Evolutionary conservation across 92 coral and sea anemone species (phyloP).

Genomic region (Hydrozoanthus gracilis): DNA sequence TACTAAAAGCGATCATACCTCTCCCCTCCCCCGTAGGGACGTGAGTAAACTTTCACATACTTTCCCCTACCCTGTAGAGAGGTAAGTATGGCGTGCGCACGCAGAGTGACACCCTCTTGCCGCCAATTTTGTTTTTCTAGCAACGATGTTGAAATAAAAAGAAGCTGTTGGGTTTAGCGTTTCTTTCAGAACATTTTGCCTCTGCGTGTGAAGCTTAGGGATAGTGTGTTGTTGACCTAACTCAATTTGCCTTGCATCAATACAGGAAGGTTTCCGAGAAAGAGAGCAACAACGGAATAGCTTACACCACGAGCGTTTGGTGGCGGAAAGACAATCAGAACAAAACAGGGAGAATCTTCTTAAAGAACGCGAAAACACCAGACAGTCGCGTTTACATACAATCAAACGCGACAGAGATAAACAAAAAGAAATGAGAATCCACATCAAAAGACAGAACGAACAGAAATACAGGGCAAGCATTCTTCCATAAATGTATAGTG

Average conservation of each 20-base stretch:
- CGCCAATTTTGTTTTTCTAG: too few species aligned
- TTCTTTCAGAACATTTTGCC: not conserved
- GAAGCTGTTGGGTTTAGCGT: too few species aligned
- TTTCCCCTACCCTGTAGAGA: not conserved
- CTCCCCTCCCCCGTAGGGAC: not conserved
- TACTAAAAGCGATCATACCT: too few species aligned
- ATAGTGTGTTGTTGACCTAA: not conserved
- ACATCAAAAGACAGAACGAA: constrained; percentile 74
- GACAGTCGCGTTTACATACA: constrained; percentile 63
- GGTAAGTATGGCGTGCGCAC: not conserved
- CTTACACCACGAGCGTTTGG: constrained; percentile 76
- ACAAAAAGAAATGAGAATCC: constrained; percentile 79
- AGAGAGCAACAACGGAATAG: constrained; percentile 77
- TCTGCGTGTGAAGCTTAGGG: not conserved
- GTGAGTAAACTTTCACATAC: not conserved
- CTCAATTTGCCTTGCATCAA: not conserved
- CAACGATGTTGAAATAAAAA: too few species aligned
- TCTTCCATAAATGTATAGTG: constrained; percentile 40
- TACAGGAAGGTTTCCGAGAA: constrained; percentile 74
- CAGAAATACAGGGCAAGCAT: constrained; percentile 87
- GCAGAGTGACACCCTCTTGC: too few species aligned
- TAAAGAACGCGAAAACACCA: constrained; percentile 63
- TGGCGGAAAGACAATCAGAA: constrained; percentile 67
- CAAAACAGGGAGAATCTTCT: constrained; percentile 64
- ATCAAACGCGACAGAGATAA: constrained; percentile 74